Percentiles rank a stretch among this genome's conserved stretches.
Conservation (phyloP, 2,888 invertebrate species). For the Heliconius hortense region DNA sequence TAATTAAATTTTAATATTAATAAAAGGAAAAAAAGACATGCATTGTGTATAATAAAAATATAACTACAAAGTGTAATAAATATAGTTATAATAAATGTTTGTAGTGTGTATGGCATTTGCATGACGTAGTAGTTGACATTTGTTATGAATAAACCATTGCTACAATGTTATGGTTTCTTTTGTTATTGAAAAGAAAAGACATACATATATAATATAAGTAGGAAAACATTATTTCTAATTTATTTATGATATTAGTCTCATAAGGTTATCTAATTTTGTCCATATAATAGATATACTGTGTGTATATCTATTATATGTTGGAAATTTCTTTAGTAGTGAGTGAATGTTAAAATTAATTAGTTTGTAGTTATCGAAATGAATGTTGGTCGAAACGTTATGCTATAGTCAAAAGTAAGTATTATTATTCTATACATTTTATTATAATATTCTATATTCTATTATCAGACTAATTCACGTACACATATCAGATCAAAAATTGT, state of each 20-base stretch:
- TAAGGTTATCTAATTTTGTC: neutral
- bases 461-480: too few relatives aligned
- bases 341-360: too few relatives aligned
- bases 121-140: slow-evolving; percentile 1
- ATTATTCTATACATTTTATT: too few relatives aligned
- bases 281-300: neutral
- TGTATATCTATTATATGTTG: too few relatives aligned
- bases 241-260: neutral
- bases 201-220: neutral
- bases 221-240: neutral
- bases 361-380: neutral
- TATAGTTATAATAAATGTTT: neutral
- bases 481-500: too few relatives aligned
- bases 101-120: neutral
- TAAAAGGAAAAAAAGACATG: neutral
- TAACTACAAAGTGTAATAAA: neutral
- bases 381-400: neutral
- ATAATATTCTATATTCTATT: too few relatives aligned
- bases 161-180: neutral
- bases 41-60: neutral
- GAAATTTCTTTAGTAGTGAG: neutral
- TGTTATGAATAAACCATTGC: neutral
- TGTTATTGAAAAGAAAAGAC: neutral
- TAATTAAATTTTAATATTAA: neutral
- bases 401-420: neutral